phyloP scores from a whole-genome alignment of 2,113 vertebrate genomes.

The Python bivittatus region DNA sequence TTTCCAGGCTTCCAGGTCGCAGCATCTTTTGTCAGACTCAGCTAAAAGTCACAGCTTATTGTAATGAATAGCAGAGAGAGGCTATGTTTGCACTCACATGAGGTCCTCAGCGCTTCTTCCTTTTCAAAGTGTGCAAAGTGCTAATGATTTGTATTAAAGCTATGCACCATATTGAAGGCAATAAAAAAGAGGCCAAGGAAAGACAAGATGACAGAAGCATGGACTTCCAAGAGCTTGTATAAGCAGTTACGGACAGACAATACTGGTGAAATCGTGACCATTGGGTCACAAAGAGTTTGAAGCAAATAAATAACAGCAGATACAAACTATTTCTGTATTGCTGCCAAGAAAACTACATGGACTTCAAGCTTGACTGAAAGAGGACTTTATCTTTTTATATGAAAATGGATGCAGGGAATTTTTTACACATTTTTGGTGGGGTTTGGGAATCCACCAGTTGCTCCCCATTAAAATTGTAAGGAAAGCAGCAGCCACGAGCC shows the following conservation, averaged over 20 bases:
- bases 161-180: background rate
- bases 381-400: background rate
- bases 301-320: background rate
- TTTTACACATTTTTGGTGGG: background rate
- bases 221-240: background rate
- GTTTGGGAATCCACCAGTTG: background rate
- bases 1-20: background rate
- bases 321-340: background rate
- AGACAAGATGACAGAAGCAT: background rate
- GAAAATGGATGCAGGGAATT: background rate
- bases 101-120: background rate
- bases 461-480: background rate
- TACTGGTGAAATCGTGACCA: background rate
- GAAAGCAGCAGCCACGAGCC: background rate
- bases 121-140: background rate
- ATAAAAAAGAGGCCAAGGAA: background rate
- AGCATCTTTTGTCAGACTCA: background rate
- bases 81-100: background rate
- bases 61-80: background rate
- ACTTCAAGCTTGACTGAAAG: background rate
- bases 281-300: background rate
- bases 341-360: background rate
- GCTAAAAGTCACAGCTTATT: background rate
- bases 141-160: background rate
- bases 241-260: background rate